Evolutionary conservation across 2,797 vertebrate genomes (phyloP), one percentile per base, ranked within the genome.

Genomic region (Sciurus carolinensis): DNA sequence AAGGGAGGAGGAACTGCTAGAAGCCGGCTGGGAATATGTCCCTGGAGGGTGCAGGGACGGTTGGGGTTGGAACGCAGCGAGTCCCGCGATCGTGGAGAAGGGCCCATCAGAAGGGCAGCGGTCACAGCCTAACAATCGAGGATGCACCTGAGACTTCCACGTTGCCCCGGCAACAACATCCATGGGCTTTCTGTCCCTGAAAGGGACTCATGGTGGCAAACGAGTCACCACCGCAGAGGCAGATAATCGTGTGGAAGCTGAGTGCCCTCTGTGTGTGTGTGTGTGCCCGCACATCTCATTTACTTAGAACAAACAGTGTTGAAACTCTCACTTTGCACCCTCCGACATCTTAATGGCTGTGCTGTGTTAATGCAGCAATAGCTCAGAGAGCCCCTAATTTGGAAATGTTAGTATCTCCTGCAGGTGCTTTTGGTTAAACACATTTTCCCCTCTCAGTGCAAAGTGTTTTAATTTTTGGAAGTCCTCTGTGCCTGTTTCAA

Each of bases 401-500:
- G 67, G 75, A 73, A 92, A 95, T 95, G 84, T 92, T 95, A 93
- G 69, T 85, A 84, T 92, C 94, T 91, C 91, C 87, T 92, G 69
- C 90, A 95, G 84, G 93, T 93, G 84, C 39, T 96, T 90, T 89
- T 36, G 57, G 83, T 93, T 89, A 94, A 91, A 93, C 42, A 82
- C 44, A 59, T 76, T 75, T 22, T 76, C 10, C n/a, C 57, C 64
- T 28, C 44, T 87, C 17, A 26, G 83, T 72, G 77, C 67, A 77
- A 93, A 90, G 64, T 36, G 52, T 87, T 81, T 90, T 95, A 83
- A 96, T 95, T 96, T 97, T 91, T 82, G 90, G n/a, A 96, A 83
- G 36, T 69, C 76, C 93, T 72, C 71, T 52, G 59, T 30, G 80
- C 72, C 84, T 76, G 5, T 91, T 92, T 89, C 57, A 89, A 94